phyloP scores from a whole-genome alignment of 2,797 vertebrate species.

The Poeciliopsis paucimaculata region DNA sequence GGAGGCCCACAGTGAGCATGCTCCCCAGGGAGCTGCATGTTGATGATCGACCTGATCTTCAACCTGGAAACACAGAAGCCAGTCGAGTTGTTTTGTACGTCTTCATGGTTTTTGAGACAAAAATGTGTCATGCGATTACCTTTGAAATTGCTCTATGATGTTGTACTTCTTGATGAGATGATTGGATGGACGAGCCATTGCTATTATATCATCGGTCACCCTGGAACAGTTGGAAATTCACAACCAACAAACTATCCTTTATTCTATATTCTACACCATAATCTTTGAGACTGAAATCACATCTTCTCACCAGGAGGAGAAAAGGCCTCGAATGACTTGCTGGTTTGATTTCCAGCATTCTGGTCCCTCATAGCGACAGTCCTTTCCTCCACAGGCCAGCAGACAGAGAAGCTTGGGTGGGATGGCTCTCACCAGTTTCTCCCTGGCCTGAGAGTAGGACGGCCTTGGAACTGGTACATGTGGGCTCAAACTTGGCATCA shows the following conservation, averaged over 20 bases:
- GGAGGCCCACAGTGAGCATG: conserved; percentile 84
- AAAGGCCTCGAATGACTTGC: conserved; percentile 83
- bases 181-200: conserved; percentile 84
- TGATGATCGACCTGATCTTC: conserved; percentile 85
- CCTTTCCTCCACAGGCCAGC: conserved; percentile 82
- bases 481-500: conserved; percentile 63
- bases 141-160: conserved; percentile 84
- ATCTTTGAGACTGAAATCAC: neutral
- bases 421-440: conserved; percentile 83
- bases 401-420: conserved; percentile 84
- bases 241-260: conserved; percentile 1
- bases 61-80: conserved; percentile 61
- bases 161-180: conserved; percentile 80
- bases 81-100: neutral
- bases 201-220: conserved; percentile 86
- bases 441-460: conserved; percentile 84
- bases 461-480: conserved; percentile 78
- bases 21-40: conserved; percentile 84
- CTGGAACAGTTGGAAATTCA: conserved; percentile 57
- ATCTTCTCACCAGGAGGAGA: conserved; percentile 83
- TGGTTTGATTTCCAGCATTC: conserved; percentile 81
- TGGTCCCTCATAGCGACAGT: conserved; percentile 86
- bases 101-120: neutral
- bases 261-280: neutral
- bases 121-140: conserved; percentile 62